These are phyloP conservation scores for Dascillus cervinus DNA, from an alignment of 2,888 invertebrate genomes.

Conservation along the genomic window DNA sequence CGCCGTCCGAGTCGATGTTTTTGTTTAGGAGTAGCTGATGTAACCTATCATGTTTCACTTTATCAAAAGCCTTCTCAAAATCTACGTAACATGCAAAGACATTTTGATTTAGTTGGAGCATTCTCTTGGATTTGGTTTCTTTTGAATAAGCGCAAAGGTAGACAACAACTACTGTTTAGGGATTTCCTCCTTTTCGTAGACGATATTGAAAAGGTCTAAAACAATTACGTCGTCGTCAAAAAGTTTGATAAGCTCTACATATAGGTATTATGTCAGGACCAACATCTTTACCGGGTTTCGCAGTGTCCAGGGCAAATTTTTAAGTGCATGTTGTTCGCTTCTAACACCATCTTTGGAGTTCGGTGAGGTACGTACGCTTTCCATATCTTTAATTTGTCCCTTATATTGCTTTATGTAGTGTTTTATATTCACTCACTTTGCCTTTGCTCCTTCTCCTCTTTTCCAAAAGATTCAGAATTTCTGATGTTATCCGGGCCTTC, in stretches of 20 bases:
- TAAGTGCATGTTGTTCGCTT: conserved; percentile 6
- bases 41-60: conserved; percentile 1
- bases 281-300: conserved; percentile 3
- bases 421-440: no score
- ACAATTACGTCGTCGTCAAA: conserved; percentile 5
- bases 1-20: conserved; percentile 3
- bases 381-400: conserved; percentile 8
- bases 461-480: no score
- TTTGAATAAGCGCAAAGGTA: no score
- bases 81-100: no score
- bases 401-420: no score
- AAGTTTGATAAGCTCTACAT: conserved; percentile 4
- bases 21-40: conserved; percentile 1
- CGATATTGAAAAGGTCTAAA: conserved; percentile 1
- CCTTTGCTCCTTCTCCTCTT: no score
- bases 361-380: conserved; percentile 8
- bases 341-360: conserved; percentile 5
- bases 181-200: conserved; percentile 3
- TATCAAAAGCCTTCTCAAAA: not conserved
- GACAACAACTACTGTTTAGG: no score
- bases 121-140: no score
- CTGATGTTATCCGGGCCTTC: no score
- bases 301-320: conserved; percentile 9
- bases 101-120: no score
- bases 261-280: conserved; percentile 6